Evolutionary conservation across 2,888 invertebrate species (phyloP).

Genomic region (Odontocolon sp.): DNA sequence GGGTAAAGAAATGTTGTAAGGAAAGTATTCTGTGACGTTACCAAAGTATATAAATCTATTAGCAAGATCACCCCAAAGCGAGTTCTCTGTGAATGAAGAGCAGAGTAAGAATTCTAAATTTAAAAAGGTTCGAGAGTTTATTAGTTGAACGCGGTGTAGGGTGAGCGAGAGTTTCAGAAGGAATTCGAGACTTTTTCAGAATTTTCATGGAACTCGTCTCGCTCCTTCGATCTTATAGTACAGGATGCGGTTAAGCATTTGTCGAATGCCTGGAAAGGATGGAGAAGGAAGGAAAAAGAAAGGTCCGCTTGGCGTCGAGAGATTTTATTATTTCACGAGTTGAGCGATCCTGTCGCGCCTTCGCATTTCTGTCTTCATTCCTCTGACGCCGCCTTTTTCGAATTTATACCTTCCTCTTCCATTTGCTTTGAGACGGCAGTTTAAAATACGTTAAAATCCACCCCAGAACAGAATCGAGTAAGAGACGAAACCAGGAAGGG

Average conservation of each 20-base stretch:
- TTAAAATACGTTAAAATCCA: constrained; percentile 32
- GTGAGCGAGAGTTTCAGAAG: not conserved
- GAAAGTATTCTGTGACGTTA: not conserved
- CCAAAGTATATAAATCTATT: constrained; percentile 8
- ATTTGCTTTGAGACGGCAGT: not conserved
- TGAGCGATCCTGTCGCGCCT: constrained; percentile 3
- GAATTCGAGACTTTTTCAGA: not conserved
- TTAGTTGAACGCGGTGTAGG: constrained; percentile 28
- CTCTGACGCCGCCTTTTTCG: not conserved
- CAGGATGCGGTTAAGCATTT: constrained; percentile 1
- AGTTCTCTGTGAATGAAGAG: not conserved
- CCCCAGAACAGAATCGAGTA: not conserved
- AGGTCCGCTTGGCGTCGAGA: constrained; percentile 9
- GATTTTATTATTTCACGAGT: constrained; percentile 35
- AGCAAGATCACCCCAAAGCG: not conserved
- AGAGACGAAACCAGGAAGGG: constrained; percentile 3
- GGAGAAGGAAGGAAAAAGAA: constrained; percentile 16
- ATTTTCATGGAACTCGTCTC: not conserved
- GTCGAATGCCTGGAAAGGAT: constrained; percentile 16
- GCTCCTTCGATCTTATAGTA: not conserved
- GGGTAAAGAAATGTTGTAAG: too few species aligned
- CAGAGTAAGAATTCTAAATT: not conserved
- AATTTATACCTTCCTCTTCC: constrained; percentile 13
- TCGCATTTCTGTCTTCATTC: not conserved
- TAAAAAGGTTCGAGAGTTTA: constrained; percentile 10